Percentiles rank a stretch among this genome's conserved stretches.
phyloP scores from a whole-genome alignment of 1,140 invertebrate genomes.

The Tetramorium simillimum region DNA sequence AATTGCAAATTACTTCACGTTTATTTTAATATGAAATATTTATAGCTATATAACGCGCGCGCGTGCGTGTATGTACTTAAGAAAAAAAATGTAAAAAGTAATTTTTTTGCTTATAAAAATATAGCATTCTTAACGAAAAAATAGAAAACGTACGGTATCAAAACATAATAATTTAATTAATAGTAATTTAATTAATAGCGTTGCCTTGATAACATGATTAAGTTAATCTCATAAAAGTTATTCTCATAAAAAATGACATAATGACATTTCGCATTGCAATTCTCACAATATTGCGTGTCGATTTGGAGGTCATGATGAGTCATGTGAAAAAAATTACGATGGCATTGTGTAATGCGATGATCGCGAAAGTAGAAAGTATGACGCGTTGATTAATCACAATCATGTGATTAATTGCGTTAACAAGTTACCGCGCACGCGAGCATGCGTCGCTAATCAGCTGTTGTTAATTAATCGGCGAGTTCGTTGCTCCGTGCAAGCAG shows the following conservation, averaged over 20 bases:
- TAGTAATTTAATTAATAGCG: no score
- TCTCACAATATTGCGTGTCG: not conserved
- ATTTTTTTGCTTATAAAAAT: no score
- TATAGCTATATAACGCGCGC: no score
- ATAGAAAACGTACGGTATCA: not conserved
- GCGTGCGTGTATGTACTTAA: no score
- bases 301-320: constrained; percentile 36
- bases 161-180: not conserved
- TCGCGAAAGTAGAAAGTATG: constrained; percentile 58
- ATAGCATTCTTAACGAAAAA: no score
- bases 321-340: constrained; percentile 36
- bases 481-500: constrained; percentile 60
- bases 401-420: constrained; percentile 66
- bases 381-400: constrained; percentile 66
- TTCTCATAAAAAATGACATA: not conserved
- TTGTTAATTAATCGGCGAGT: constrained; percentile 69
- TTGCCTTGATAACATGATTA: not conserved
- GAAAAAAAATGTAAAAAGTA: no score
- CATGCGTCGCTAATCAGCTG: constrained; percentile 52
- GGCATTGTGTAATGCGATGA: constrained; percentile 1
- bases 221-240: not conserved
- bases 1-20: not conserved
- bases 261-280: not conserved
- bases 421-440: constrained; percentile 57
- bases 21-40: not conserved